Base-by-base conservation (phyloP, 2,797 vertebrate species). In the Oreonectes daqikongensis region DNA sequence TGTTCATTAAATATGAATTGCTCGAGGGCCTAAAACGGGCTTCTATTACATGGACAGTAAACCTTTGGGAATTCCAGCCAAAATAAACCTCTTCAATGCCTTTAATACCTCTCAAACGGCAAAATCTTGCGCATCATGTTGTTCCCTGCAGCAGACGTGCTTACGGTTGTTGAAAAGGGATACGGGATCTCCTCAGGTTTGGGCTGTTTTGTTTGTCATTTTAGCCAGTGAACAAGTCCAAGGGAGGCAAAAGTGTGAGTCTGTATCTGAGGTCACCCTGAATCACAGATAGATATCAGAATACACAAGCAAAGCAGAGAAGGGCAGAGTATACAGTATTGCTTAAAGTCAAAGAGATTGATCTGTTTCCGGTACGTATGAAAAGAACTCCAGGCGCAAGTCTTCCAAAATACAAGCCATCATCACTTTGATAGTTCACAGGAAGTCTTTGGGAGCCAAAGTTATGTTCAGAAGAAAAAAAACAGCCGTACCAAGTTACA, bases 1-100 rank as follows among this genome's bases (percentile, higher is more conserved):
- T 1, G 4, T 15, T 65, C 44, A 73, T 83, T 76, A 77, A 83
- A 79, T 68, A 86, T 84, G 55, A 12, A 86, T 75, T 35, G 24
- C 28, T 35, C 8, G 5, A 46, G 42, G 55, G 30, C 46, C 72
- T 79, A 63, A 77, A 71, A 69, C 50, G 69, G 75, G 69, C 35
- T 67, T 59, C 61, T 38, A 59, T 77, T 69, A 65, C 24, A 55
- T 53, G 15, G 35, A 53, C 72, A 52, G 38, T 68, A 38, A 63
- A 63, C 32, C 69, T 67, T 63, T 55, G 63, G 46, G 79, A 59
- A 40, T 57, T 48, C 35, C 18, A 69, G 74, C 28, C 32, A 53
- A 59, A 61, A 38, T 50, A 4, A 35, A 40, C 42, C 55, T 38
- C 44, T 72, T 61, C 32, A 46, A 18, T n/a, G 1, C 8, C n/a